phyloP scores from a whole-genome alignment of 2,888 invertebrate species.

The Aporophyla nigra region DNA sequence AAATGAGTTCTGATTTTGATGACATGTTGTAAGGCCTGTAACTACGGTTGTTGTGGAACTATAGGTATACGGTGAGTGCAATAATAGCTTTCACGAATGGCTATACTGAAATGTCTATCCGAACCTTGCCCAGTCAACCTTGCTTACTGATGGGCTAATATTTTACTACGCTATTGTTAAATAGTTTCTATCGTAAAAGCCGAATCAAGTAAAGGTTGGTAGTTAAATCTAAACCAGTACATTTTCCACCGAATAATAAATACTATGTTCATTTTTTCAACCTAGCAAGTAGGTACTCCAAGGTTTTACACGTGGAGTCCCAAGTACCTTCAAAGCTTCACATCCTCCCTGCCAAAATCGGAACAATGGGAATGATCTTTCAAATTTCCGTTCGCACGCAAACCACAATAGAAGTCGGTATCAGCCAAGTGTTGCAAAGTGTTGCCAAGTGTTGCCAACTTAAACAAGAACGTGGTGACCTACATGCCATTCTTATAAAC shows the following conservation, averaged over 20 bases:
- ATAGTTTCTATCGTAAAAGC: neutral
- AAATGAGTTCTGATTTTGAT: too few relatives aligned
- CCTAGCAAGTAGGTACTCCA: neutral
- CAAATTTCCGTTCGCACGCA: constrained; percentile 61
- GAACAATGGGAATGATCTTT: constrained; percentile 59
- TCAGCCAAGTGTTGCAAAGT: constrained; percentile 27
- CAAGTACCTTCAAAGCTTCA: constrained; percentile 31
- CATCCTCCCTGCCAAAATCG: constrained; percentile 53
- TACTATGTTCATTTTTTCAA: neutral
- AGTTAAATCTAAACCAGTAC: neutral
- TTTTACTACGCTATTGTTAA: neutral
- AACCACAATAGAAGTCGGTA: constrained; percentile 40
- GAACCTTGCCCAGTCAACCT: neutral
- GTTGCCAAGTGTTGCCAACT: constrained; percentile 18
- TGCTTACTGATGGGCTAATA: neutral
- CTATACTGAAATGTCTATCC: neutral
- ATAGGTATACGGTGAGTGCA: neutral
- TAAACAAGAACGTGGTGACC: constrained; percentile 39
- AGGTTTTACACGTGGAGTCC: neutral
- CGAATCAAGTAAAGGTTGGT: neutral
- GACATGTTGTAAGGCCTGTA: neutral
- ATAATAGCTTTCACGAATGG: neutral
- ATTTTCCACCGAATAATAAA: neutral
- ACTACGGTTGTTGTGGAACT: neutral
- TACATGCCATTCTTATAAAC: constrained; percentile 35